Evolutionary conservation across 2,113 vertebrate species (phyloP), one percentile per base, ranked within the genome.

Genomic region (Eublepharis macularius): DNA sequence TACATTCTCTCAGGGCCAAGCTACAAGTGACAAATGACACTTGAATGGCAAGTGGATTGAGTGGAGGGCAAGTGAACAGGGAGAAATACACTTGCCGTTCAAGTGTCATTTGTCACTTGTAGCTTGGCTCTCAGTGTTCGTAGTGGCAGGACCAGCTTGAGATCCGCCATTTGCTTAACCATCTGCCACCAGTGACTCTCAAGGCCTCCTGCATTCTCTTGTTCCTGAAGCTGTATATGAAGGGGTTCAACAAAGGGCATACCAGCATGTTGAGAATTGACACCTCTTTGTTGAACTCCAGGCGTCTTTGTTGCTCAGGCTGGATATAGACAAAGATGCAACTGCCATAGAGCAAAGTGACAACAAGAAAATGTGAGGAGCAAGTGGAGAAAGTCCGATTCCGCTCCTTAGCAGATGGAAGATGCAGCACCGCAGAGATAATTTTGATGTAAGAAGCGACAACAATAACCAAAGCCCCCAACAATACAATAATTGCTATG

Each of bases 261-360:
- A 86, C 77, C 16, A 80, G 26, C 49, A 76, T 83, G 3, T 88
- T 88, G 70, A 90, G 82, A 12, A 86, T 60, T 57, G 86, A 85
- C 21, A 90, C 63, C 47, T 65, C 76, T 60, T 86, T 90, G 41
- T 86, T 83, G 70, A 90, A 36, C 47, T 86, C 76, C 51, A 80
- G 47, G 39, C 70, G 34, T 51, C 82, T 74, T 5, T 76, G 60
- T 76, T 83, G 76, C 14, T 80, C 82, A 17, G 86, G 83, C 36
- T 90, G 87, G 45, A 86, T n/a, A 29, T 87, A 90, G 63, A 81
- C 84, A 60, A 87, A 87, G 32, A 82, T 81, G 13, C 78, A 90
- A 43, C 82, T 90, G 29, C 78, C 51, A 14, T 80, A 88, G 24
- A 75, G 82, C 80, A 86, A 63, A 63, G 70, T 54, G 70, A 83